A percentile compares a stretch with the other conserved stretches of the same genome.
Evolutionary conservation across 2,888 invertebrate genomes (phyloP).

Genomic region (Melipona beecheii): DNA sequence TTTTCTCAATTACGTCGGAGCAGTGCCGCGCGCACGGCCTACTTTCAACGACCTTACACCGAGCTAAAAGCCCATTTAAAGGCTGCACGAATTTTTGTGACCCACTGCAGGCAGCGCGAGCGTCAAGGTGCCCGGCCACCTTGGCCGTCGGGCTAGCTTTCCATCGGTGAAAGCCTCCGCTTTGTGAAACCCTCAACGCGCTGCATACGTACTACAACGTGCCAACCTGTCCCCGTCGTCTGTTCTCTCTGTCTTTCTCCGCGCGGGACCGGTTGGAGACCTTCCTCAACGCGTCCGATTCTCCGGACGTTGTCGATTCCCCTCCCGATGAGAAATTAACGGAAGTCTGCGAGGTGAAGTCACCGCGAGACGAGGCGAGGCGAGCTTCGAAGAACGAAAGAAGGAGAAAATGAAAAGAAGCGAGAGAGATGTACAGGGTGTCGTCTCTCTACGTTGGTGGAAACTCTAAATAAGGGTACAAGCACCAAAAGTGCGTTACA

Average conservation of each 20-base stretch:
- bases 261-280: conserved; percentile 47
- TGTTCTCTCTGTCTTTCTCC: background rate
- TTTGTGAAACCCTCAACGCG: conserved; percentile 61
- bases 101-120: conserved; percentile 59
- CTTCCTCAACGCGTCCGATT: conserved; percentile 46
- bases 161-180: conserved; percentile 78
- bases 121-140: conserved; percentile 61
- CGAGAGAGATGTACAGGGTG: background rate
- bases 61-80: conserved; percentile 69
- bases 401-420: background rate
- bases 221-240: conserved; percentile 5
- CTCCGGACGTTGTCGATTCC: conserved; percentile 12
- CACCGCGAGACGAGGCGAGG: background rate
- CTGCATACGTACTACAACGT: background rate
- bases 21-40: conserved; percentile 48
- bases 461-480: too few relatives aligned
- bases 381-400: background rate
- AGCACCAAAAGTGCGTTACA: too few relatives aligned
- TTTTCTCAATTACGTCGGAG: conserved; percentile 60
- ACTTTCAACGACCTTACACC: conserved; percentile 70
- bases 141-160: conserved; percentile 79
- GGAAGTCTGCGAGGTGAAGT: conserved; percentile 17
- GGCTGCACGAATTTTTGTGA: conserved; percentile 69
- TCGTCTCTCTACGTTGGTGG: too few relatives aligned
- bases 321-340: conserved; percentile 43